Evolutionary conservation across 2,113 vertebrate species (phyloP).

Genomic region (Setophaga kirtlandii): DNA sequence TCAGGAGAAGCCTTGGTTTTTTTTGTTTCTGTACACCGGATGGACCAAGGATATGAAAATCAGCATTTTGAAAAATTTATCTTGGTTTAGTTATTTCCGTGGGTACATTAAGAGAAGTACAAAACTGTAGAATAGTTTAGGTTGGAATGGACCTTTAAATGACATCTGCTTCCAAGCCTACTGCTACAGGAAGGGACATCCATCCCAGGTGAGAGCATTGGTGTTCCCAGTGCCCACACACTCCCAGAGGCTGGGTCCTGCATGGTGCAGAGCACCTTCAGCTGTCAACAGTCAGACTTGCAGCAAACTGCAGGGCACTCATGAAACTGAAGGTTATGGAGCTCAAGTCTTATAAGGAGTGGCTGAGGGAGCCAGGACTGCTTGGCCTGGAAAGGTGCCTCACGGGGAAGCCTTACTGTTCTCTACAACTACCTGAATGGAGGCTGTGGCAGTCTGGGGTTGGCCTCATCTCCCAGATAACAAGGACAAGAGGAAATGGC

Average conservation of each 20-base stretch:
- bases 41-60: neutral
- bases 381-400: neutral
- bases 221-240: neutral
- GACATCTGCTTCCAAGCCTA: neutral
- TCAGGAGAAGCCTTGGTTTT: neutral
- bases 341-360: accelerated
- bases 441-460: accelerated
- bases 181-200: neutral
- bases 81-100: neutral
- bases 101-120: neutral
- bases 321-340: neutral
- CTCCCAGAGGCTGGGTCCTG: neutral
- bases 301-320: neutral
- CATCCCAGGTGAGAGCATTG: neutral
- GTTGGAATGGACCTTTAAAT: neutral
- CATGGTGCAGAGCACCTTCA: neutral
- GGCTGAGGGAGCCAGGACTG: neutral
- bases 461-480: neutral
- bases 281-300: neutral
- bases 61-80: neutral
- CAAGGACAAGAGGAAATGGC: neutral
- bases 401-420: accelerated
- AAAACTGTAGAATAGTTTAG: neutral
- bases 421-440: neutral
- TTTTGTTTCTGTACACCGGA: neutral